Base-by-base conservation (phyloP, 2,888 invertebrate species). In the Drosophila tanythrix region DNA sequence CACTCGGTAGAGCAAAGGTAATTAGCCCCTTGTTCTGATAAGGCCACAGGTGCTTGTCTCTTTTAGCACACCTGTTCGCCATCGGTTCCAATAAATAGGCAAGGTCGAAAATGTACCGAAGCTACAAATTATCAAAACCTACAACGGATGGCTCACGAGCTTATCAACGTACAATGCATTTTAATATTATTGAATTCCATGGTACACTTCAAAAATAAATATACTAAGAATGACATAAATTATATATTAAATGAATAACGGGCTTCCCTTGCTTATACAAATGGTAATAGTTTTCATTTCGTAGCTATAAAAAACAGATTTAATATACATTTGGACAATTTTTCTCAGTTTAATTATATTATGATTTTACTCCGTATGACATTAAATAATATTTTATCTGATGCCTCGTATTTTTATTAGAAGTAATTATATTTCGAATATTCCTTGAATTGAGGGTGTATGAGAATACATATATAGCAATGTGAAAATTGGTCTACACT, bases 51-150 rank as follows among this genome's bases (percentile, higher is more conserved):
- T 55, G n/a, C 25, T 35, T 43, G 18, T 35, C 35, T 36, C 25
- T 18, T 18, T 36, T 59, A 43, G 51, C 83, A 82, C 85, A 85
- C 85, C 85, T 85, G 85, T 68, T 85, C 66, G 29, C 43, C 21
- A 10, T 4, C 33, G 33, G 25, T 25, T 15, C 43, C 50, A n/a
- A 25, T 27, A 25, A 25, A 58, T 58, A 43, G 13, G 53, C 35
- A 48, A 76, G 87, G 89, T 67, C 70, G 75, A 61, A 77, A 77
- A 76, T 83, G 74, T 81, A 90, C 82, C 61, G 43, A 13, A 59
- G 70, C 58, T 78, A 79, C 65, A 76, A 55, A 57, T 29, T 11
- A 71, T 33, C 36, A 18, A 11, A 35, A n/a, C 13, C 55, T 35
- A 15, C 25, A 35, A 3, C 43, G 50, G 27, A 57, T 48, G 69